Conservation (phyloP, 2,797 vertebrate genomes). For the Anas bernieri region DNA sequence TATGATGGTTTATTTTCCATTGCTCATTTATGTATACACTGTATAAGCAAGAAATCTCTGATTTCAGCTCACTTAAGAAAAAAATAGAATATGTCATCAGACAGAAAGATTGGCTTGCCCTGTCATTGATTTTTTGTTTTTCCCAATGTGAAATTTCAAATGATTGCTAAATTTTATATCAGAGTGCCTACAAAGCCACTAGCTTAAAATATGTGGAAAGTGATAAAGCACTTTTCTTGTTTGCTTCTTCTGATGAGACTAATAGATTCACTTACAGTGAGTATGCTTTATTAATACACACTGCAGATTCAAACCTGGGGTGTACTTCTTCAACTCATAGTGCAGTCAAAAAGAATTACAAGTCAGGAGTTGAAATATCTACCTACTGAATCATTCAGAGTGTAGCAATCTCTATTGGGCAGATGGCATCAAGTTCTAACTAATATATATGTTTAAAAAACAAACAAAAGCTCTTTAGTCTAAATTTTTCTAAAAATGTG, state of each 20-base stretch:
- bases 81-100: background rate
- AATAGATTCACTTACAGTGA: background rate
- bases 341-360: background rate
- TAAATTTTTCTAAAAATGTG: background rate
- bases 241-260: background rate
- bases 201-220: background rate
- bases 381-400: background rate
- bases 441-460: background rate
- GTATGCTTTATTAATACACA: background rate
- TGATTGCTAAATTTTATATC: background rate
- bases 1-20: background rate
- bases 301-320: background rate
- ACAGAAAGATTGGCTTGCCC: background rate
- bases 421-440: background rate
- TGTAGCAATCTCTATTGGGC: background rate
- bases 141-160: background rate
- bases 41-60: background rate
- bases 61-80: background rate
- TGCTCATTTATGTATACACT: too few species aligned
- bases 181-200: background rate
- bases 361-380: background rate
- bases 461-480: background rate
- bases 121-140: background rate
- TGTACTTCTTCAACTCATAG: background rate
- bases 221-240: background rate